These are phyloP conservation scores for Parapristionchus giblindavisi DNA, from an alignment of 2,888 invertebrate species.

Conservation along the genomic window DNA sequence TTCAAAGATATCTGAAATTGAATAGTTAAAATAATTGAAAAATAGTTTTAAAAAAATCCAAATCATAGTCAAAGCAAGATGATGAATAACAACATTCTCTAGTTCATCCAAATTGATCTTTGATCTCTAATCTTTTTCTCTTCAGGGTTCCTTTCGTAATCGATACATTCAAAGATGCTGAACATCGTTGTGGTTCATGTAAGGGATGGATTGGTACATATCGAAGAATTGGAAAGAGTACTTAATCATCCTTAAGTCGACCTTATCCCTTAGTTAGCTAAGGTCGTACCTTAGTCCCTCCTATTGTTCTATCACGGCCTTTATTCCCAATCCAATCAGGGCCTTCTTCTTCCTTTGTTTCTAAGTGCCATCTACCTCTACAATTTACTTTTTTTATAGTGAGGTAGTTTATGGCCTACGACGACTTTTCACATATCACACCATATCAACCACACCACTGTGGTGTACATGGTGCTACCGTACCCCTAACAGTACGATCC, in stretches of 20 bases:
- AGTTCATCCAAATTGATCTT: background rate
- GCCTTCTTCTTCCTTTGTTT: background rate
- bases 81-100: too few relatives aligned
- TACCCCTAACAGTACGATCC: background rate
- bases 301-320: slow-evolving; percentile 17
- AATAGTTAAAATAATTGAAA: too few relatives aligned
- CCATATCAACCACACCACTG: slow-evolving; percentile 7
- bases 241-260: slow-evolving; percentile 44
- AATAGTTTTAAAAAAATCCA: too few relatives aligned
- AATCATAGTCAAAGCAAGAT: too few relatives aligned
- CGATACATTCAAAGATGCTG: slow-evolving; percentile 54
- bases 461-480: too few relatives aligned
- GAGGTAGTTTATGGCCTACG: slow-evolving; percentile 24
- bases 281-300: too few relatives aligned
- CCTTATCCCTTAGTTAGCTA: background rate
- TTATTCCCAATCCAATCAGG: slow-evolving; percentile 9
- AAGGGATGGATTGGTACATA: slow-evolving; percentile 67
- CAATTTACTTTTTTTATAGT: slow-evolving; percentile 22
- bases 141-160: slow-evolving; percentile 56
- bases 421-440: slow-evolving; percentile 21
- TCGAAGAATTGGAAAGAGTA: slow-evolving; percentile 65
- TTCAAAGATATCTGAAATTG: too few relatives aligned
- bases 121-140: slow-evolving; percentile 53
- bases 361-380: slow-evolving; percentile 10
- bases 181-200: slow-evolving; percentile 65